phyloP scores from a whole-genome alignment of 2,888 invertebrate species.

The Pammene aurita region DNA sequence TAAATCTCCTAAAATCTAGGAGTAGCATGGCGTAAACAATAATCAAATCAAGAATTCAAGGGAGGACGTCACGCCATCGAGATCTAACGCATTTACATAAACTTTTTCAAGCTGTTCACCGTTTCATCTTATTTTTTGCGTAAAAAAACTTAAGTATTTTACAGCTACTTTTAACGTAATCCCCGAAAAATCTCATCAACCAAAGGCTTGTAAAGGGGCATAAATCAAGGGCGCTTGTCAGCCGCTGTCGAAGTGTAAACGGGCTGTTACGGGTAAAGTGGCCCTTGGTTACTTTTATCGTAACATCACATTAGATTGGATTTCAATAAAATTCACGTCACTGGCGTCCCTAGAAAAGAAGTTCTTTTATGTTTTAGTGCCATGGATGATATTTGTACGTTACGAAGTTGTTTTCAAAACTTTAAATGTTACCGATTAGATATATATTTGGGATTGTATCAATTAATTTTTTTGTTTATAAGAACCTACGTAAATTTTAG shows the following conservation, averaged over 20 bases:
- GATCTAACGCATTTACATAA: neutral
- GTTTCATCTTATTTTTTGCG: conserved; percentile 11
- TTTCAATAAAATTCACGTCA: conserved; percentile 5
- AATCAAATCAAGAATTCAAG: neutral
- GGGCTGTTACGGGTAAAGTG: neutral
- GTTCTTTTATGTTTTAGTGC: too few species aligned
- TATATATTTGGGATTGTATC: too few species aligned
- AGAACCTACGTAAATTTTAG: too few species aligned
- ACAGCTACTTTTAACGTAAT: neutral
- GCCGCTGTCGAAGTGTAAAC: conserved; percentile 8
- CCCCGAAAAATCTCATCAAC: conserved; percentile 13
- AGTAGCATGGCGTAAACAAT: conserved; percentile 2
- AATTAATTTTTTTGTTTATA: too few species aligned
- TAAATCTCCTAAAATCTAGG: neutral
- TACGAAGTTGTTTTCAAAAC: too few species aligned
- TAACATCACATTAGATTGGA: conserved; percentile 3
- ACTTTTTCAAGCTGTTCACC: neutral
- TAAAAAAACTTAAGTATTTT: conserved; percentile 2
- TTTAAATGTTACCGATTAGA: too few species aligned
- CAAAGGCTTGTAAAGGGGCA: conserved; percentile 12
- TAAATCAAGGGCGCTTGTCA: conserved; percentile 17
- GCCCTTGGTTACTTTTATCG: conserved; percentile 6
- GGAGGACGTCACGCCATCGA: neutral
- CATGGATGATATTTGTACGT: too few species aligned
- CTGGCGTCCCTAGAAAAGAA: neutral